Evolutionary conservation across 2,113 vertebrate genomes (phyloP), one percentile per base, ranked within the genome.

Genomic region (Bubalus kerabau): DNA sequence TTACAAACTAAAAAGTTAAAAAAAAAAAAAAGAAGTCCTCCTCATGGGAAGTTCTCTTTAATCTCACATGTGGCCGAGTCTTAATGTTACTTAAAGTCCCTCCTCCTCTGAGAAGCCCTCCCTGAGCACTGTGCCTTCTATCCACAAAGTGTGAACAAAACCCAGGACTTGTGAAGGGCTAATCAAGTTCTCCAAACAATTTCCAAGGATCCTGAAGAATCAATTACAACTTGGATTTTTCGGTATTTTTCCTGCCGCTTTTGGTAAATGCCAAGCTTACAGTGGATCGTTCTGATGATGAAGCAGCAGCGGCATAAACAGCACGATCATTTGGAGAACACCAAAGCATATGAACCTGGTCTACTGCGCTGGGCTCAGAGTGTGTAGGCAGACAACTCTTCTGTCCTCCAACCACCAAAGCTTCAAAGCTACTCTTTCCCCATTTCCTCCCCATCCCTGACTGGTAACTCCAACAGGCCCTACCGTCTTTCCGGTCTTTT

Each of bases 271-370:
- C 60, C 40, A 62, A 48, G 50, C 28, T 82, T 17, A 12, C 0
- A 0, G 21, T 6, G 24, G 26, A 2, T 40, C 28, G 0, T 28
- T 50, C 5, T 32, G 46, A 93, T 5, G 43, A 82, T 0, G 59
- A 64, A 52, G 80, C 5, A 21, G 15, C 24, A 36, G 16, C 12
- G 10, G 26, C 67, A 81, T 40, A 43, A 94, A 57, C 2, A 84
- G 60, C 26, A 32, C 17, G 28, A 15, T 24, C 6, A 2, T 21
- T 24, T 32, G 80, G 71, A 94, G 80, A 11, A 30, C 9, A 32
- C 9, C 15, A 2, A 92, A 28, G 5, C 81, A 26, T 2, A 3
- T 10, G 59, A 91, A 43, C 46, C 0, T 30, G 67, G 50, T 32
- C 87, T 54, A 7, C 78, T 30, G 15, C 71, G 32, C n/a, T 76